Evolutionary conservation across 2,797 vertebrate species (phyloP).

Genomic region (Helicolenus hilgendorfi): DNA sequence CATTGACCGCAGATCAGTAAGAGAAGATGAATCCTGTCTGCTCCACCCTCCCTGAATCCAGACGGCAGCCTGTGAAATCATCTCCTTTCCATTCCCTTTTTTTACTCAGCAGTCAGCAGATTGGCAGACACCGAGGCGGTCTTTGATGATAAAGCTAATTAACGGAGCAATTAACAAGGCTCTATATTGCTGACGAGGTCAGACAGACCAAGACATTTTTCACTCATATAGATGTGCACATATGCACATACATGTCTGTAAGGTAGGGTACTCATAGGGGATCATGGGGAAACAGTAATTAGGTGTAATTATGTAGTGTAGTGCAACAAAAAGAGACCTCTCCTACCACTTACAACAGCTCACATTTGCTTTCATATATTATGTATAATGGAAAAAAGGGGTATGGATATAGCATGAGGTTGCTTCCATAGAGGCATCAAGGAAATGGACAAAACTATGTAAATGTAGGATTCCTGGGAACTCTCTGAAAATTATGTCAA

Average conservation of each 20-base stretch:
- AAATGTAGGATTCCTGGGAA: constrained; percentile 50
- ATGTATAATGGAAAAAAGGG: background rate
- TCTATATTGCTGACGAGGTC: constrained; percentile 73
- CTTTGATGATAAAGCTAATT: constrained; percentile 86
- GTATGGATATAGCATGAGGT: background rate
- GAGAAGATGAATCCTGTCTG: constrained; percentile 59
- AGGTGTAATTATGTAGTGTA: constrained; percentile 5
- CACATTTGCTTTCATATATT: background rate
- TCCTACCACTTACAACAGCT: background rate
- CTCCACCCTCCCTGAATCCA: constrained; percentile 50
- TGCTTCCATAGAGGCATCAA: background rate
- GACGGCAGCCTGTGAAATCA: constrained; percentile 36
- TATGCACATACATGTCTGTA: background rate
- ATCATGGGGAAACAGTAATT: constrained; percentile 45
- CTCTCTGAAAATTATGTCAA: constrained; percentile 66
- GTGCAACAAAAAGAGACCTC: background rate
- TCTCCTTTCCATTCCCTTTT: constrained; percentile 13
- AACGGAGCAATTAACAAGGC: constrained; percentile 80
- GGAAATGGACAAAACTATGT: constrained; percentile 15
- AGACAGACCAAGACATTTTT: constrained; percentile 14
- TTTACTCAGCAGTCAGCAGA: constrained; percentile 76
- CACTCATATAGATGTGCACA: background rate
- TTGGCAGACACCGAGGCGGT: constrained; percentile 44
- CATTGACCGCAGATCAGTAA: constrained; percentile 60
- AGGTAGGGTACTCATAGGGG: background rate